Conservation (phyloP, 2,888 invertebrate genomes). For the Hermaeophaga mercurialis region DNA sequence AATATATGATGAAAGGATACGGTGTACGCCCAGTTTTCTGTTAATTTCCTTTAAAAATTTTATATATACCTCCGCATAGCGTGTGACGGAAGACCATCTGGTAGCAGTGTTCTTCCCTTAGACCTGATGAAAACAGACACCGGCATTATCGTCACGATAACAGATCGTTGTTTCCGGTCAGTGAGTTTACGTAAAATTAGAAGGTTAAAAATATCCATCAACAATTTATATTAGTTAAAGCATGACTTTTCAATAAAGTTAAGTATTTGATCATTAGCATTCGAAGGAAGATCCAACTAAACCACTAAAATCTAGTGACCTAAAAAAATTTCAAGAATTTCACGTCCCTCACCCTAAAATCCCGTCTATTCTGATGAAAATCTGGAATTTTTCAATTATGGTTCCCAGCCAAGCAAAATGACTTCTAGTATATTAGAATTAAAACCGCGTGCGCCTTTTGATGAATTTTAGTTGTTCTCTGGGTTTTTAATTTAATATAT, state of each 20-base stretch:
- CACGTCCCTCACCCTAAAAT: conserved; percentile 9
- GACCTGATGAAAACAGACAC: conserved; percentile 8
- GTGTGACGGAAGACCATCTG: conserved; percentile 11
- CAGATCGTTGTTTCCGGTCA: conserved; percentile 2
- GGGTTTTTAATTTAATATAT: not conserved
- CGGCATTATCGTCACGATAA: conserved; percentile 4
- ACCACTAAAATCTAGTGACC: too few relatives aligned
- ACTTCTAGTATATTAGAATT: conserved; percentile 13
- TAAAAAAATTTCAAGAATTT: conserved; percentile 1
- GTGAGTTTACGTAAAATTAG: too few relatives aligned
- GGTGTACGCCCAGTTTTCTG: conserved; percentile 8
- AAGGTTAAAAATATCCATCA: too few relatives aligned
- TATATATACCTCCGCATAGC: conserved; percentile 10
- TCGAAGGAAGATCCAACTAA: too few relatives aligned
- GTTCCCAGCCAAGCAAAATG: not conserved
- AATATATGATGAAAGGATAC: conserved; percentile 13
- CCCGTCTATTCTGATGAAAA: conserved; percentile 12
- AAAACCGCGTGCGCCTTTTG: not conserved
- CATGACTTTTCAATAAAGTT: too few relatives aligned
- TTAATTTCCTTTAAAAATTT: conserved; percentile 22
- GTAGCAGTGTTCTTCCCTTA: conserved; percentile 6
- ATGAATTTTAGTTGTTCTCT: not conserved
- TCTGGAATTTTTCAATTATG: conserved; percentile 24
- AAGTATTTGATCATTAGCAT: too few relatives aligned
- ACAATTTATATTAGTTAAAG: too few relatives aligned